A percentile compares a stretch with the other conserved stretches of the same genome.
Conservation (phyloP, 2,797 vertebrate species). For the Danio aesculapii region DNA sequence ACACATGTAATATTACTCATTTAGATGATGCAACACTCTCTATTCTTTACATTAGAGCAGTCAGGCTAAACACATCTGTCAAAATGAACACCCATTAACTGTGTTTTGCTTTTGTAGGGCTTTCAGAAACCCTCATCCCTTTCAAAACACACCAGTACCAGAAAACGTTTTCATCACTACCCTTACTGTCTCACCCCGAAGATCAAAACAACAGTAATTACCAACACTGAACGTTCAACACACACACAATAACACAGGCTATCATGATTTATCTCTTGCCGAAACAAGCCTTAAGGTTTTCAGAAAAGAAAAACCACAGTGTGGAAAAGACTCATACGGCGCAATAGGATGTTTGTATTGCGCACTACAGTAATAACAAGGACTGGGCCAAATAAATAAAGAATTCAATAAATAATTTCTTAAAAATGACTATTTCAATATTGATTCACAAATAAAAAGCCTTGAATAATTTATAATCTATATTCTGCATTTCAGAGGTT, state of each 20-base stretch:
- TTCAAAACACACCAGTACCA: neutral
- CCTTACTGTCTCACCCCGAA: neutral
- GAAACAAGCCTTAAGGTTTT: constrained; percentile 27
- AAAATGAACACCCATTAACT: neutral
- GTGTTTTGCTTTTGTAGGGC: neutral
- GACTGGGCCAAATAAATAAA: too few species aligned
- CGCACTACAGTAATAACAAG: neutral
- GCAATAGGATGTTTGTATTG: constrained; percentile 8
- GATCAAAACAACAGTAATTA: constrained; percentile 52
- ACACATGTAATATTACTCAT: neutral
- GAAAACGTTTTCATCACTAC: constrained; percentile 9
- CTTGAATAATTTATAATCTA: too few species aligned
- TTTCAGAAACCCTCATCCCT: neutral
- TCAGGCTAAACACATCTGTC: neutral
- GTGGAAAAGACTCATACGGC: constrained; percentile 9
- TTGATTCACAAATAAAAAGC: too few species aligned
- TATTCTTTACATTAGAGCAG: neutral
- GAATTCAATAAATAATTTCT: too few species aligned
- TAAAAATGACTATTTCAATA: too few species aligned
- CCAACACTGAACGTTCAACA: constrained; percentile 34
- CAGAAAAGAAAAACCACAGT: constrained; percentile 21
- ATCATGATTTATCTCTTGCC: constrained; percentile 33
- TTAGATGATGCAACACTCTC: neutral
- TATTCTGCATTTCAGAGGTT: too few species aligned
- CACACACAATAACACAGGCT: constrained; percentile 35